Evolutionary conservation across 1,140 invertebrate species (phyloP).

Genomic region (Anastrepha obliqua): DNA sequence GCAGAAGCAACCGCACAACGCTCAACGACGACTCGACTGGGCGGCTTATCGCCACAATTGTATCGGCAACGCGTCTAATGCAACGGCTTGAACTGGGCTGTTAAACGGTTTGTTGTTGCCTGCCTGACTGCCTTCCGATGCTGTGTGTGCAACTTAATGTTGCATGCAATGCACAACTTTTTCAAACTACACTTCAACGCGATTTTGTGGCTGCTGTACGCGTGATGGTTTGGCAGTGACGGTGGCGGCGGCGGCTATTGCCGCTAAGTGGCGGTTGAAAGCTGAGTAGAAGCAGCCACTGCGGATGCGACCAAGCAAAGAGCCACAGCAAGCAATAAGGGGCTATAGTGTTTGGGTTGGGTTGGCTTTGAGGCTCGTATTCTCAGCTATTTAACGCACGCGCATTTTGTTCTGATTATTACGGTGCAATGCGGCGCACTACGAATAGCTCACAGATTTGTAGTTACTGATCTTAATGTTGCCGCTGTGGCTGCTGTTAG

Average conservation of each 20-base stretch:
- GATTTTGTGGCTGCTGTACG: constrained; percentile 16
- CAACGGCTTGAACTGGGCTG: not conserved
- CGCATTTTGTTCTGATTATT: constrained; percentile 52
- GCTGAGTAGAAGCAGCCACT: constrained; percentile 27
- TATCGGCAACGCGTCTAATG: constrained; percentile 31
- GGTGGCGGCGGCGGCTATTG: not conserved
- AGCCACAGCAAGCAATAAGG: not conserved
- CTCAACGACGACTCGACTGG: not conserved
- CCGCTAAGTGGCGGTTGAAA: constrained; percentile 50
- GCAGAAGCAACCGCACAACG: not conserved
- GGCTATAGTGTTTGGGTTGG: not conserved
- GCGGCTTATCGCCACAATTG: constrained; percentile 46
- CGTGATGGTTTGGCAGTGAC: not conserved
- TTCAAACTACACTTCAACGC: constrained; percentile 49
- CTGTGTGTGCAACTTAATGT: constrained; percentile 39
- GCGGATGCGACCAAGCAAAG: not conserved
- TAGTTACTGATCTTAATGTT: constrained; percentile 46
- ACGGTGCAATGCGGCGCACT: not conserved
- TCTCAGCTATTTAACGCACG: constrained; percentile 37
- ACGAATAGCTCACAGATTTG: constrained; percentile 38
- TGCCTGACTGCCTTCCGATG: not conserved
- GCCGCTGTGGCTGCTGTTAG: constrained; percentile 36
- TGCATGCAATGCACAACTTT: constrained; percentile 47
- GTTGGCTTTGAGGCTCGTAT: not conserved
- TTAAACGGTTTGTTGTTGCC: constrained; percentile 28